Percentiles rank a stretch among this genome's conserved stretches.
Evolutionary conservation across 2,797 vertebrate genomes (phyloP).

Genomic region (Steatocranus sp.): DNA sequence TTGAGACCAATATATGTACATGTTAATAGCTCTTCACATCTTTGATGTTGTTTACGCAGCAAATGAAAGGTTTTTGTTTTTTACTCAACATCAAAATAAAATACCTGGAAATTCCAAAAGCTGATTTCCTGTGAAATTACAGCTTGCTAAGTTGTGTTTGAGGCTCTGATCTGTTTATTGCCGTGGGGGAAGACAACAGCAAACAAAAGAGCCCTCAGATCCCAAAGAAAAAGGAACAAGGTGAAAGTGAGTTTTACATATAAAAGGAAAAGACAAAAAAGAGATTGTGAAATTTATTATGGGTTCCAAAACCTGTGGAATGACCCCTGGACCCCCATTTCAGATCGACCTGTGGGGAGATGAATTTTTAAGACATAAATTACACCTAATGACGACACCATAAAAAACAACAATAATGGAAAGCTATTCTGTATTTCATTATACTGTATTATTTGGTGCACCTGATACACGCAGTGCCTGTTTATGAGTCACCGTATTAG

Average conservation of each 20-base stretch:
- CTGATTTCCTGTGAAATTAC: slow-evolving; percentile 64
- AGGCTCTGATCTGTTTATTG: slow-evolving; percentile 72
- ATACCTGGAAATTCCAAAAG: slow-evolving; percentile 67
- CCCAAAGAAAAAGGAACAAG: slow-evolving; percentile 70
- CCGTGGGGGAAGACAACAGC: slow-evolving; percentile 56
- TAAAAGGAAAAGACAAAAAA: slow-evolving; percentile 77
- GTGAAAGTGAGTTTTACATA: slow-evolving; percentile 76
- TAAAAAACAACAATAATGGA: slow-evolving; percentile 99
- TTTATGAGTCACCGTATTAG: slow-evolving; percentile 99
- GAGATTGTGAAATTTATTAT: slow-evolving; percentile 72
- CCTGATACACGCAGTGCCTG: slow-evolving; percentile 99
- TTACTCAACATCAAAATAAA: slow-evolving; percentile 49
- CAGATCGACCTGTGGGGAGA: slow-evolving; percentile 93
- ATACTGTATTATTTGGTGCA: slow-evolving; percentile 99
- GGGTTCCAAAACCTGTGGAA: slow-evolving; percentile 89
- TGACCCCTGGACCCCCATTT: slow-evolving; percentile 96
- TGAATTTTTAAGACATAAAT: slow-evolving; percentile 98
- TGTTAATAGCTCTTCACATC: slow-evolving; percentile 44
- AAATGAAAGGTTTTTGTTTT: slow-evolving; percentile 43
- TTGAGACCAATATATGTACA: slow-evolving; percentile 68
- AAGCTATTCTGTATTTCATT: slow-evolving; percentile 99
- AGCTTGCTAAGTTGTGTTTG: slow-evolving; percentile 60
- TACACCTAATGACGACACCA: slow-evolving; percentile 99
- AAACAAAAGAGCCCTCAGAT: slow-evolving; percentile 75
- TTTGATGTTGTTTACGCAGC: slow-evolving; percentile 59